A percentile compares a stretch with the other conserved stretches of the same genome.
phyloP scores from a whole-genome alignment of 2,888 invertebrate species.

The Plagodis pulveraria region DNA sequence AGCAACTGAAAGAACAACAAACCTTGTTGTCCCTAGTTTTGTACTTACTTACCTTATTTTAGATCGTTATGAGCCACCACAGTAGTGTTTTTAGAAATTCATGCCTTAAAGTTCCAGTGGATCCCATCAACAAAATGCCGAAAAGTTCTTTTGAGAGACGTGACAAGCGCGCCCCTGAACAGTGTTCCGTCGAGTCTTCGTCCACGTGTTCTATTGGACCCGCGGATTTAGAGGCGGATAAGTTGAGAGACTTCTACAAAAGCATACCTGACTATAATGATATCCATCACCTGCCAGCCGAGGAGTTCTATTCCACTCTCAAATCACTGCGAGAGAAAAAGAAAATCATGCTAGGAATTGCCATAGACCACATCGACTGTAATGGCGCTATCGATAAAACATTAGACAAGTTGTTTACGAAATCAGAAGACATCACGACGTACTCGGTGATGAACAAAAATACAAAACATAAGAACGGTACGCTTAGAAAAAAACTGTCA shows the following conservation, averaged over 20 bases:
- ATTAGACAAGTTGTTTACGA: constrained; percentile 39
- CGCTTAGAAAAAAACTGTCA: constrained; percentile 44
- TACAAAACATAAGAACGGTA: constrained; percentile 32
- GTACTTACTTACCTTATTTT: constrained; percentile 21
- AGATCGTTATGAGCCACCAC: constrained; percentile 73
- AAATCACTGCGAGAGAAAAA: constrained; percentile 88
- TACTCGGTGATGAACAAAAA: constrained; percentile 35
- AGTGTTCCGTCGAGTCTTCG: constrained; percentile 68
- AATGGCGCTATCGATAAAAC: constrained; percentile 47
- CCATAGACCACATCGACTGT: constrained; percentile 63
- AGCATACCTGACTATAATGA: constrained; percentile 93
- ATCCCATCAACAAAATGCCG: constrained; percentile 89
- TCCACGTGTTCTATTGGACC: constrained; percentile 61
- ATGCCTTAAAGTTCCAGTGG: constrained; percentile 89
- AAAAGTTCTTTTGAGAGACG: constrained; percentile 88
- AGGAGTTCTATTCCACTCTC: constrained; percentile 90
- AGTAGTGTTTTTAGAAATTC: constrained; percentile 89
- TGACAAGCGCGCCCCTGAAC: constrained; percentile 61
- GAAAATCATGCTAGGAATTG: constrained; percentile 72
- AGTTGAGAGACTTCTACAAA: constrained; percentile 89
- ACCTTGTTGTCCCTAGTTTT: constrained; percentile 2
- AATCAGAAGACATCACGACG: constrained; percentile 38
- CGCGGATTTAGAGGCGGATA: constrained; percentile 79
- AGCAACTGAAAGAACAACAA: constrained; percentile 39
- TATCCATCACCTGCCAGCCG: constrained; percentile 89